phyloP scores from a whole-genome alignment of 2,113 vertebrate species.

The Crocuta crocuta region DNA sequence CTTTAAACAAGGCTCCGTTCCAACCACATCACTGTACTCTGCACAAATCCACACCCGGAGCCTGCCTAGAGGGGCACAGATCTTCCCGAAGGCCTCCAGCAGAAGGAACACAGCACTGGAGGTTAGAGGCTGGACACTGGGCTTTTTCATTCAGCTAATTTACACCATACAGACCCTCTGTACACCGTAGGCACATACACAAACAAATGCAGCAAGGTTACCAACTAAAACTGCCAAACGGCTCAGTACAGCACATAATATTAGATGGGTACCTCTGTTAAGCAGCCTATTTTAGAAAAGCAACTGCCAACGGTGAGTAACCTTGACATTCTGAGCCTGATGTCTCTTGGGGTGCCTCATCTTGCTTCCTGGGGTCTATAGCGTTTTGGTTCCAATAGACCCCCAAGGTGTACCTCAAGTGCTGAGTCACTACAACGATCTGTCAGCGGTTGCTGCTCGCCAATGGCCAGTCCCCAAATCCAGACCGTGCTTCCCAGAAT shows the following conservation, averaged over 20 bases:
- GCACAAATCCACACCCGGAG: not conserved
- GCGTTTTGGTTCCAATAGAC: not conserved
- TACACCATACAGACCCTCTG: slow-evolving; percentile 9
- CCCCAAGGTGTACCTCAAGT: not conserved
- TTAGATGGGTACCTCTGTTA: not conserved
- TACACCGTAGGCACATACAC: not conserved
- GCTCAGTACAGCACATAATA: not conserved
- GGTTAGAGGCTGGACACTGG: slow-evolving; percentile 3
- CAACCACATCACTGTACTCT: not conserved
- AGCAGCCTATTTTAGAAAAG: not conserved
- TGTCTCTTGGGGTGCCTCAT: not conserved
- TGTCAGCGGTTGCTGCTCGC: not conserved
- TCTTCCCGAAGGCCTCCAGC: not conserved
- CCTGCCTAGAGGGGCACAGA: not conserved
- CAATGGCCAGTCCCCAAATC: not conserved
- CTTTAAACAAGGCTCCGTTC: slow-evolving; percentile 1
- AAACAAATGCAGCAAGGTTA: slow-evolving; percentile 33
- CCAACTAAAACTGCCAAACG: not conserved
- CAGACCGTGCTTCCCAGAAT: not conserved
- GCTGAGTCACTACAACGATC: not conserved
- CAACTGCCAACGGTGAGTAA: not conserved
- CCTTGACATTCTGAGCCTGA: not conserved
- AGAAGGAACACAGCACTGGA: not conserved
- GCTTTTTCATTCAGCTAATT: slow-evolving; percentile 63
- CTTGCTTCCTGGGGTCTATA: not conserved